Percentiles rank a stretch among this genome's conserved stretches.
Evolutionary conservation across 2,113 vertebrate species (phyloP).

Genomic region (cattle (Bos taurus)): DNA sequence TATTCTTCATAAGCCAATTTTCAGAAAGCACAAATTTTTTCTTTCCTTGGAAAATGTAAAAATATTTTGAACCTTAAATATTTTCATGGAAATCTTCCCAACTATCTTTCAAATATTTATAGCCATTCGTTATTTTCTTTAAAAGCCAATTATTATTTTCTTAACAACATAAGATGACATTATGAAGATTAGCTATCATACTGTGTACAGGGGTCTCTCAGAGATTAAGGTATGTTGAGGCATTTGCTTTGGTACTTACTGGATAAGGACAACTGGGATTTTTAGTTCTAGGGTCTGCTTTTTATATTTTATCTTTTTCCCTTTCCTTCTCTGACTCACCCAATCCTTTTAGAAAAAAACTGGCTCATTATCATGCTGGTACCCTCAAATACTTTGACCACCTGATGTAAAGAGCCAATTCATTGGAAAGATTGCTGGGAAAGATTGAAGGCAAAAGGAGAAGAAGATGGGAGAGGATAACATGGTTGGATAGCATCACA

Average conservation of each 20-base stretch:
- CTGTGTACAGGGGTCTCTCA: neutral
- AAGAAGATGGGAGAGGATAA: neutral
- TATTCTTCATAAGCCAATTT: neutral
- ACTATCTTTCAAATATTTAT: neutral
- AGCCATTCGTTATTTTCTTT: neutral
- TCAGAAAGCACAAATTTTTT: neutral
- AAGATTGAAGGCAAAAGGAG: neutral
- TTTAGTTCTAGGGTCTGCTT: neutral
- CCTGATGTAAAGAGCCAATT: neutral
- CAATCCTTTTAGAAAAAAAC: neutral
- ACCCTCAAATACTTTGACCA: neutral
- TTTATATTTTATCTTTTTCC: neutral
- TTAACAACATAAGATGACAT: neutral
- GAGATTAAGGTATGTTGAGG: neutral
- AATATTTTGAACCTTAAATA: neutral
- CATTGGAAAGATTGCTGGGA: neutral
- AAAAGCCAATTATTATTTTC: neutral
- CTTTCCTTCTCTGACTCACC: neutral
- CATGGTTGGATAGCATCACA: neutral
- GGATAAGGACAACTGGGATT: neutral
- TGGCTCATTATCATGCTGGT: neutral
- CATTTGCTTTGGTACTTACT: neutral
- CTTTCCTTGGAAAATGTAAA: neutral
- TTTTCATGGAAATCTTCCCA: neutral
- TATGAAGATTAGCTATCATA: neutral